These are phyloP conservation scores for Aphelocoma coerulescens DNA, from an alignment of 2,113 vertebrate species.

Conservation along the genomic window DNA sequence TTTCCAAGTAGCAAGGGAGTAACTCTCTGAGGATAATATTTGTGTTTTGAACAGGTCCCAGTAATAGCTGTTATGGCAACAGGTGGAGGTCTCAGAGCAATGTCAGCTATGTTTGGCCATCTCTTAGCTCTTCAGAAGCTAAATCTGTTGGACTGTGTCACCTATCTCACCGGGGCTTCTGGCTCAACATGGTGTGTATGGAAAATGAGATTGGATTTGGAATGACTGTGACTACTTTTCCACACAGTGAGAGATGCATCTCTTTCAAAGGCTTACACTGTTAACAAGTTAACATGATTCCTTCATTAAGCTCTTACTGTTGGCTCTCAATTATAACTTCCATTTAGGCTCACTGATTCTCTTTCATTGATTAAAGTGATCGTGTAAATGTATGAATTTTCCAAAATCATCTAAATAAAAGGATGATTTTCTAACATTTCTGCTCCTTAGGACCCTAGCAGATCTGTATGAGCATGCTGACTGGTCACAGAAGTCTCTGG, in stretches of 20 bases:
- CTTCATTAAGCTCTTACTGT: background rate
- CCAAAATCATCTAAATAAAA: background rate
- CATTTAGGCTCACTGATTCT: background rate
- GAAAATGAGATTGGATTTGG: background rate
- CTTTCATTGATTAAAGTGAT: background rate
- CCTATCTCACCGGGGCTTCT: constrained; percentile 82
- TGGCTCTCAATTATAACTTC: background rate
- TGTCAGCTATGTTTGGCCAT: constrained; percentile 80
- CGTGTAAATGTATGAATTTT: background rate
- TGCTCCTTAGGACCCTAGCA: constrained; percentile 75
- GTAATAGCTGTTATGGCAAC: constrained; percentile 83
- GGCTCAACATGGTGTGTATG: constrained; percentile 85
- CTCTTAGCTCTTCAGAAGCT: constrained; percentile 79
- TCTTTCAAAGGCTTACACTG: background rate
- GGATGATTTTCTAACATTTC: background rate
- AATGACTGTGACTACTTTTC: background rate
- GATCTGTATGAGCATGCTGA: constrained; percentile 73
- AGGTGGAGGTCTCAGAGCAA: constrained; percentile 83
- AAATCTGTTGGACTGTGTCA: constrained; percentile 78
- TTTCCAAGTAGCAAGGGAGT: background rate
- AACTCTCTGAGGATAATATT: constrained; percentile 19
- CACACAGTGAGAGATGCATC: background rate
- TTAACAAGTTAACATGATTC: background rate
- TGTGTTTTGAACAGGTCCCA: constrained; percentile 76
- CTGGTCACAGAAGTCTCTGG: constrained; percentile 80